These are phyloP conservation scores for Gasterosteus nipponicus DNA, from an alignment of 2,113 vertebrate genomes.

Conservation along the genomic window DNA sequence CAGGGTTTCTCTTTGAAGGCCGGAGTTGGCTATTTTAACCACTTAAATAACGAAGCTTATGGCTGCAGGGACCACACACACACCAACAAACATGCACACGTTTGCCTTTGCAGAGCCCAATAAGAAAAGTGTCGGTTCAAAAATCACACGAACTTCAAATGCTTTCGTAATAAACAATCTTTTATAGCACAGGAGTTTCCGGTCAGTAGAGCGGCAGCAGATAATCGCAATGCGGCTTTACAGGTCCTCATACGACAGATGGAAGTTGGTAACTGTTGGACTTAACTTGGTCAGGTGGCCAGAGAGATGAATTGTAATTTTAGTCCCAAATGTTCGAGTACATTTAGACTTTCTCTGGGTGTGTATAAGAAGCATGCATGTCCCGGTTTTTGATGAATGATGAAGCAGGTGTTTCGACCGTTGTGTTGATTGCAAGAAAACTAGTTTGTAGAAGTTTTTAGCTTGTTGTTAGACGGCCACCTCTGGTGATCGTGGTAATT, in stretches of 20 bases:
- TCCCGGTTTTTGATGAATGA: not conserved
- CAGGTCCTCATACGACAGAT: not conserved
- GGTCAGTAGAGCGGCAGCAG: not conserved
- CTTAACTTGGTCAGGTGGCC: not conserved
- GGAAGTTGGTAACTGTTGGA: not conserved
- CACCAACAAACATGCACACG: not conserved
- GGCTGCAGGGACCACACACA: conserved; percentile 22
- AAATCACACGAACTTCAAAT: not conserved
- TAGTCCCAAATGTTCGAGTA: not conserved
- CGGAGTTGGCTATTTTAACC: conserved; percentile 72
- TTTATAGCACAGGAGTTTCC: not conserved
- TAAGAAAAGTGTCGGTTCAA: not conserved
- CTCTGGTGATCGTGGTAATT: not conserved
- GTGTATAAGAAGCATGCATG: too few species aligned
- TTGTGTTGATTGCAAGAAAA: not conserved
- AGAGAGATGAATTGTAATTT: not conserved
- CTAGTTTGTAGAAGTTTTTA: too few species aligned
- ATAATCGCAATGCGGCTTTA: not conserved
- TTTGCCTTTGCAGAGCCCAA: not conserved
- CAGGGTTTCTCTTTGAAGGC: conserved; percentile 55
- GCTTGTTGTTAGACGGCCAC: not conserved
- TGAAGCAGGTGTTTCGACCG: not conserved
- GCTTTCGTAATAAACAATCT: not conserved
- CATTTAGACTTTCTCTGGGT: not conserved
- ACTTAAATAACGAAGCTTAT: conserved; percentile 72